Base-by-base conservation (phyloP, 2,888 invertebrate species). In the Coenonympha arcania region DNA sequence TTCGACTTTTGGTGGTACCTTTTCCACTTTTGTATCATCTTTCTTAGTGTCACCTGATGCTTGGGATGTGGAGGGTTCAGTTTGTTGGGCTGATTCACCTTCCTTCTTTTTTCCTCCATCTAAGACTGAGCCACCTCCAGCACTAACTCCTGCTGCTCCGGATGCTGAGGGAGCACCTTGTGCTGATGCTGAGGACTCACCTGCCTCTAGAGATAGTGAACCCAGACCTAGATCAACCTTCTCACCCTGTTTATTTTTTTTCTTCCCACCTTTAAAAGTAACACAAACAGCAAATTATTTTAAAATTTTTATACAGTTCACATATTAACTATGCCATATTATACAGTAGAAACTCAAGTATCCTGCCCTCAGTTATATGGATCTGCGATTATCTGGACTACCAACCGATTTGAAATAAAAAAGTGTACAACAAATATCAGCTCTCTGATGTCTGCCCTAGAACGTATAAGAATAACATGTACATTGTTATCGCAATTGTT, bases 191-290 rank as follows among this genome's bases (percentile, higher is more conserved):
- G 36, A 45, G 20, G 50, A 19, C 5, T 45, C 42, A 22, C 16
- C 46, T 6, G 50, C 55, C 28, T 15, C 40, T 9, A 40, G 1
- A 15, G 53, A 40, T 30, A 45, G 18, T 2, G 50, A 18, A 28
- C 45, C 48, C 19, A 47, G 6, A 13, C 20, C 52, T n/a, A 28
- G 6, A 24, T 49, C 52, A n/a, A 36, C 47, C 16, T 53, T 50
- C 3, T 31, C 50, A 15, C 49, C 57, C 36, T 54, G 53, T 46
- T 59, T 62, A 19, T 54, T 65, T 39, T 68, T 69, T 36, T 69
- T 69, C 51, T 67, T 68, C n/a, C 65, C 66, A 62, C 53, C 47
- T 56, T 46, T 52, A 42, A n/a, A 48, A 8, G 16, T 39, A 22
- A 20, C 15, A 33, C 6, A 8, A 11, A 34, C 20, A 15, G n/a